Conservation (phyloP, 2,888 invertebrate genomes). For the Stenodera caucasica region DNA sequence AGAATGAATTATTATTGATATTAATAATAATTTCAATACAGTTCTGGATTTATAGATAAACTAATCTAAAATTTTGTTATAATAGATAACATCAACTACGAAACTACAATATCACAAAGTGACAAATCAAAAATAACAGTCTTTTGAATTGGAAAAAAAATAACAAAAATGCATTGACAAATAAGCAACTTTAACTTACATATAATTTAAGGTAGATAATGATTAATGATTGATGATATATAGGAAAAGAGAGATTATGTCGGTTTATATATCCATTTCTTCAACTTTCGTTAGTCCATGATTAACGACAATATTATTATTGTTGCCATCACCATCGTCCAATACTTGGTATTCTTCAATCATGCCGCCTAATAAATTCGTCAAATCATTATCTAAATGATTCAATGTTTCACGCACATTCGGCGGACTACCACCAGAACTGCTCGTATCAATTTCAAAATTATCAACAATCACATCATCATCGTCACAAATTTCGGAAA, state of each 20-base stretch:
- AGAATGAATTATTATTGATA: too few relatives aligned
- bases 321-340: neutral
- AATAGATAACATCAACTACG: neutral
- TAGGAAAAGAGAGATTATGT: too few relatives aligned
- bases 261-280: neutral
- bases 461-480: neutral
- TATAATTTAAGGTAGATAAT: neutral
- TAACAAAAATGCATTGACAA: neutral
- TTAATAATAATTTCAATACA: too few relatives aligned
- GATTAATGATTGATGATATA: too few relatives aligned
- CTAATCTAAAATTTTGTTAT: neutral
- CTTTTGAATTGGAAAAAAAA: neutral
- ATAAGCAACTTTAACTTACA: constrained; percentile 1
- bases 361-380: neutral
- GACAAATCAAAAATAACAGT: neutral
- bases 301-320: neutral
- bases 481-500: neutral
- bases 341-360: neutral
- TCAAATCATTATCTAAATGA: neutral
- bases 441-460: neutral
- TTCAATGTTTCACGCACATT: neutral
- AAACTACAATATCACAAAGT: neutral
- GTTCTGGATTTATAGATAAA: neutral
- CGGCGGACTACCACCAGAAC: neutral
- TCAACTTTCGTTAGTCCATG: neutral